Evolutionary conservation across 2,113 vertebrate genomes (phyloP).

Genomic region (Marmota monax): DNA sequence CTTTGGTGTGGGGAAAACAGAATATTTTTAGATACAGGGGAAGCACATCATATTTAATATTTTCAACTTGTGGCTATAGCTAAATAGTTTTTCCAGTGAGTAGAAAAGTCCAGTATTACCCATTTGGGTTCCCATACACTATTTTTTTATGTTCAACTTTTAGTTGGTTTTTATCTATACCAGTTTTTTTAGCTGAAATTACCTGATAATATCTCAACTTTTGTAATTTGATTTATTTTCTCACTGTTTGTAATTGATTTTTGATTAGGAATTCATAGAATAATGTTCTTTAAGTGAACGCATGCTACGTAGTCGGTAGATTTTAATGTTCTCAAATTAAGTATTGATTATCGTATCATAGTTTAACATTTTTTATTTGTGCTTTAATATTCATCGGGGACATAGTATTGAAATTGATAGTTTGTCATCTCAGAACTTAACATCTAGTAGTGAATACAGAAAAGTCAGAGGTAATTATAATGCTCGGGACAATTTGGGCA

Average conservation of each 20-base stretch:
- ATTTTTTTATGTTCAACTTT: not conserved
- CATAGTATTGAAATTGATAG: not conserved
- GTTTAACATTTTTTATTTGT: slow-evolving; percentile 21
- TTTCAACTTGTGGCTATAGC: not conserved
- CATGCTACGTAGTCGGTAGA: not conserved
- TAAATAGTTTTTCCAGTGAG: slow-evolving; percentile 24
- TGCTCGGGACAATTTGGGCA: not conserved
- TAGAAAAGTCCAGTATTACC: not conserved
- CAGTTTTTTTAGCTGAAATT: slow-evolving; percentile 7
- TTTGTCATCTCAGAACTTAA: slow-evolving; percentile 58
- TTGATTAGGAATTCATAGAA: slow-evolving; percentile 56
- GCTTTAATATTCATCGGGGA: not conserved
- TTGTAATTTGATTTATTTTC: slow-evolving; percentile 55
- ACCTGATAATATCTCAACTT: not conserved
- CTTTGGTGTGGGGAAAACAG: not conserved
- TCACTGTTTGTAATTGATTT: slow-evolving; percentile 59
- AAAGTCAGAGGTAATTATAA: slow-evolving; percentile 39
- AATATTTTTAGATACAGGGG: slow-evolving; percentile 15
- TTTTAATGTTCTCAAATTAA: slow-evolving; percentile 49
- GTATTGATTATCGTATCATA: slow-evolving; percentile 61
- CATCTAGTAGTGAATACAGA: not conserved
- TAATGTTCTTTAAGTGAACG: slow-evolving; percentile 65
- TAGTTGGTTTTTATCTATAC: slow-evolving; percentile 31
- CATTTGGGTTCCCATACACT: not conserved
- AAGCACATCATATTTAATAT: not conserved